phyloP scores from a whole-genome alignment of 2,113 vertebrate genomes.

The Oreochromis spilurus region DNA sequence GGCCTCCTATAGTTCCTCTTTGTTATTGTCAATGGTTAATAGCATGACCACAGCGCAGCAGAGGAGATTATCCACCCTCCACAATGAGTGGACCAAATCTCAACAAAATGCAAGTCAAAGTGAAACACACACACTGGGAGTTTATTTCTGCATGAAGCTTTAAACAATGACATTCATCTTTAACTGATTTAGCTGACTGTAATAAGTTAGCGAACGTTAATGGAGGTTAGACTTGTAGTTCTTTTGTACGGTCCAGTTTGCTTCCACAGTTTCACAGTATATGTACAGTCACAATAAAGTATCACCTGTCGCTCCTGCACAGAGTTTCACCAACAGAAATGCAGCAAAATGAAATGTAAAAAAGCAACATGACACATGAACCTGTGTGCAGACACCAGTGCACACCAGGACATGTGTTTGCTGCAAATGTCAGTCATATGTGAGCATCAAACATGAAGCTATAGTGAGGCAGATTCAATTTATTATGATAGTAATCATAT shows the following conservation, averaged over 20 bases:
- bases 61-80: neutral
- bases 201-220: neutral
- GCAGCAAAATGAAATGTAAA: neutral
- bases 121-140: neutral
- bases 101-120: neutral
- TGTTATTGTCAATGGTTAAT: neutral
- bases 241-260: neutral
- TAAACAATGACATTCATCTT: no score
- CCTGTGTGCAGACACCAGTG: neutral
- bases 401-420: neutral
- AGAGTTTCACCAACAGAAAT: neutral
- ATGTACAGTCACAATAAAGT: neutral
- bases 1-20: neutral
- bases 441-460: neutral
- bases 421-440: neutral
- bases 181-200: neutral
- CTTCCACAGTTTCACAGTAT: neutral
- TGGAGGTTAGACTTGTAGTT: fast-evolving
- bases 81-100: neutral
- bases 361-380: neutral
- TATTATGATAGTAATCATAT: neutral
- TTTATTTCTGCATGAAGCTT: neutral
- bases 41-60: neutral
- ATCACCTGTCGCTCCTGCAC: neutral
- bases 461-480: neutral